These are phyloP conservation scores for Tadarida brasiliensis DNA, from an alignment of 2,797 vertebrate genomes.

Conservation along the genomic window DNA sequence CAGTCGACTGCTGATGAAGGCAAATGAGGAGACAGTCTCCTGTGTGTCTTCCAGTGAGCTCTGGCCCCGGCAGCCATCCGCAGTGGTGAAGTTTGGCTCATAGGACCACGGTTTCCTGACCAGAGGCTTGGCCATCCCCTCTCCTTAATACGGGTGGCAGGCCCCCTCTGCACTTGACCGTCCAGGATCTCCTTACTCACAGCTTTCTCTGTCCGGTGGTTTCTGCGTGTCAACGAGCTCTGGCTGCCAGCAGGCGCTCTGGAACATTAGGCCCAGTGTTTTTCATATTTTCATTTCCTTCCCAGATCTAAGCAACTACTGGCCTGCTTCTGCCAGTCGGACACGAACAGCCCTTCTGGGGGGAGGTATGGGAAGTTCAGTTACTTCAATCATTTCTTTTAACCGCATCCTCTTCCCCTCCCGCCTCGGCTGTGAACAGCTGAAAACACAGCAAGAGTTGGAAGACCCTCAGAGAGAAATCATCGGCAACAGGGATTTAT, in stretches of 20 bases:
- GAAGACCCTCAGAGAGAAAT: slow-evolving; percentile 28
- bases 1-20: background rate
- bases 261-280: background rate
- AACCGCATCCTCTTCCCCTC: background rate
- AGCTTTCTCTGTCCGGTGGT: background rate
- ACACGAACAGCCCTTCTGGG: background rate
- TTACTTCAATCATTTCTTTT: slow-evolving; percentile 28
- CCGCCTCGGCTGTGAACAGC: background rate
- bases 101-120: background rate
- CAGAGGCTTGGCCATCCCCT: accelerated
- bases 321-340: slow-evolving; percentile 14
- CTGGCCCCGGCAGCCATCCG: background rate
- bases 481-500: background rate
- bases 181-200: background rate
- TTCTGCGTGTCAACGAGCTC: background rate
- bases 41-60: background rate
- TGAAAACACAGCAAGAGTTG: slow-evolving; percentile 27
- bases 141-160: background rate
- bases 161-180: background rate
- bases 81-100: background rate
- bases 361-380: background rate
- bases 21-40: background rate
- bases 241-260: background rate
- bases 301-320: background rate
- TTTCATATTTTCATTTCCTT: slow-evolving; percentile 28